Evolutionary conservation across 64 coral and sea anemone species (phyloP).

Genomic region (Cladopsammia gracilis): DNA sequence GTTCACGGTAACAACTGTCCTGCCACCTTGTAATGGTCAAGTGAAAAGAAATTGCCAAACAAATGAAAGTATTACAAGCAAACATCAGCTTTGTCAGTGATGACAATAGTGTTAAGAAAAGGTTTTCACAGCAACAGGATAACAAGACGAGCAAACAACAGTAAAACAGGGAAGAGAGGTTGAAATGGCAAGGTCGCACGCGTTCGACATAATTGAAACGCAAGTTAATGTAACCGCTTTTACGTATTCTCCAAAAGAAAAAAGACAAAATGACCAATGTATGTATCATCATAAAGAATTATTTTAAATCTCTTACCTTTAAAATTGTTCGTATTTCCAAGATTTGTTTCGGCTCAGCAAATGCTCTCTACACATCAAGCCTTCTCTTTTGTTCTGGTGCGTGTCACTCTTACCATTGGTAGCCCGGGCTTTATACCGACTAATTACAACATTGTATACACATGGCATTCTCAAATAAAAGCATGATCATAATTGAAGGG

Average conservation of each 20-base stretch:
- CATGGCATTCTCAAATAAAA: slow-evolving; percentile 7
- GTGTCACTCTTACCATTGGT: background rate
- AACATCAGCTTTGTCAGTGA: background rate
- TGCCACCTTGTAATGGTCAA: background rate
- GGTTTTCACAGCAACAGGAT: background rate
- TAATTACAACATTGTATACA: slow-evolving; percentile 6
- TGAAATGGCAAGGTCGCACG: background rate
- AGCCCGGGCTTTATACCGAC: background rate
- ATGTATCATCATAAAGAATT: background rate
- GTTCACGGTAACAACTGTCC: background rate
- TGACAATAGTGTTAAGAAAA: background rate
- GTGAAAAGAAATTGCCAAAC: background rate
- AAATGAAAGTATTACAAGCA: background rate
- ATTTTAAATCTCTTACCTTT: background rate
- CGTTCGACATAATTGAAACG: background rate
- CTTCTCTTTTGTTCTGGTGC: background rate
- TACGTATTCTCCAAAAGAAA: background rate
- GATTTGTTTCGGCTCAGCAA: background rate
- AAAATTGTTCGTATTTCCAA: background rate
- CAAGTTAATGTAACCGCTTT: background rate
- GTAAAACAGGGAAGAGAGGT: background rate
- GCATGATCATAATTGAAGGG: background rate
- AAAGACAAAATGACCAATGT: background rate
- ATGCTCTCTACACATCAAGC: background rate
- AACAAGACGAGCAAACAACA: background rate